phyloP scores from a whole-genome alignment of 2,888 invertebrate species.

The Troides aeacus region DNA sequence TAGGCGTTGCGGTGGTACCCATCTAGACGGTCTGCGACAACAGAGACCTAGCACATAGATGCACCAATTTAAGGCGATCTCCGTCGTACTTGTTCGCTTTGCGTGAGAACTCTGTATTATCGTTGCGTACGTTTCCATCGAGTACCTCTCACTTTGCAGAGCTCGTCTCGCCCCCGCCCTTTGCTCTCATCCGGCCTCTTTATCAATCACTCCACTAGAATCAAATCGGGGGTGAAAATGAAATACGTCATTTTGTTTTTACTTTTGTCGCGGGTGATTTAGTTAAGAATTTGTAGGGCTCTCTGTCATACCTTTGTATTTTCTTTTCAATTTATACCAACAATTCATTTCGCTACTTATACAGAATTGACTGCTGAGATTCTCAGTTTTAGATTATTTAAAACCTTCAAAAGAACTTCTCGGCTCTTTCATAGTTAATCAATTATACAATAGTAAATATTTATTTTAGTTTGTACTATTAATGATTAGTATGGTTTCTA shows the following conservation, averaged over 20 bases:
- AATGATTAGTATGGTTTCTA: too few species aligned
- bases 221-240: conserved; percentile 61
- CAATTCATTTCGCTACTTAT: conserved; percentile 1
- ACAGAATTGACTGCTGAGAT: too few species aligned
- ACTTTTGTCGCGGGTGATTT: conserved; percentile 36
- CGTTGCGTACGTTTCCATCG: conserved; percentile 36
- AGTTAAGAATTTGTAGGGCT: conserved; percentile 30
- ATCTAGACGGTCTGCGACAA: too few species aligned
- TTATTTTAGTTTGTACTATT: too few species aligned
- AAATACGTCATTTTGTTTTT: conserved; percentile 48
- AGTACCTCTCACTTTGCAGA: conserved; percentile 37
- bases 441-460: too few species aligned
- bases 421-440: too few species aligned
- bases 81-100: too few species aligned
- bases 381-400: too few species aligned
- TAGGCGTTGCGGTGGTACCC: too few species aligned
- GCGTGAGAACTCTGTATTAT: not conserved
- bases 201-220: conserved; percentile 61
- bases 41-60: too few species aligned
- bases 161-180: conserved; percentile 41
- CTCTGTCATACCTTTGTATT: conserved; percentile 5
- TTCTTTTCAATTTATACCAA: conserved; percentile 7
- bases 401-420: too few species aligned
- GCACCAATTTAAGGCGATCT: too few species aligned
- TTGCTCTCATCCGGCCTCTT: conserved; percentile 42